phyloP scores from a whole-genome alignment of 2,888 invertebrate species.

The Macrosiphum euphorbiae region DNA sequence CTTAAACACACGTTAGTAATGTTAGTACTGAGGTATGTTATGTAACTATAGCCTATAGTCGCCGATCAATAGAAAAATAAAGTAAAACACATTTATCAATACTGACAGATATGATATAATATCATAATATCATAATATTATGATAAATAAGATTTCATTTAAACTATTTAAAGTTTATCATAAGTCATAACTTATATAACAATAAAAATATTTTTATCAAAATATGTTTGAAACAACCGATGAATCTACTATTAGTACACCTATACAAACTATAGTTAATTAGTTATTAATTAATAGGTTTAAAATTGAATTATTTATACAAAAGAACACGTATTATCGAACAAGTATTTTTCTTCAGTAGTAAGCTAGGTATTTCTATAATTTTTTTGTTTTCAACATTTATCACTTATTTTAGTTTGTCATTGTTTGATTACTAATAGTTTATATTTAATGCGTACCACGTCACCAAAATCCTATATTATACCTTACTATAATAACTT shows the following conservation, averaged over 20 bases:
- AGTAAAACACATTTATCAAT: neutral
- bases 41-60: neutral
- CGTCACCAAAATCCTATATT: neutral
- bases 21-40: neutral
- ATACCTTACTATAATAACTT: neutral
- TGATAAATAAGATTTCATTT: neutral
- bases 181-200: neutral
- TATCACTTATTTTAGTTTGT: neutral
- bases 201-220: neutral
- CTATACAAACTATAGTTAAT: neutral
- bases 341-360: neutral
- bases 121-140: neutral
- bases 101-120: neutral
- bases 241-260: neutral
- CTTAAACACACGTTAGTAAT: neutral
- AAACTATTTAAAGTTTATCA: neutral
- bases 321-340: neutral
- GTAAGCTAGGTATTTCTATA: neutral
- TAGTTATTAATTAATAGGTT: too few species aligned
- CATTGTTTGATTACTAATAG: constrained; percentile 12
- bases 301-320: constrained; percentile 2
- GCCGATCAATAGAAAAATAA: neutral
- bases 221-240: neutral
- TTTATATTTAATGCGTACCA: neutral
- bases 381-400: neutral